Evolutionary conservation across 1,140 invertebrate genomes (phyloP), one percentile per base, ranked within the genome.

Genomic region (Parasteatoda tepidariorum): DNA sequence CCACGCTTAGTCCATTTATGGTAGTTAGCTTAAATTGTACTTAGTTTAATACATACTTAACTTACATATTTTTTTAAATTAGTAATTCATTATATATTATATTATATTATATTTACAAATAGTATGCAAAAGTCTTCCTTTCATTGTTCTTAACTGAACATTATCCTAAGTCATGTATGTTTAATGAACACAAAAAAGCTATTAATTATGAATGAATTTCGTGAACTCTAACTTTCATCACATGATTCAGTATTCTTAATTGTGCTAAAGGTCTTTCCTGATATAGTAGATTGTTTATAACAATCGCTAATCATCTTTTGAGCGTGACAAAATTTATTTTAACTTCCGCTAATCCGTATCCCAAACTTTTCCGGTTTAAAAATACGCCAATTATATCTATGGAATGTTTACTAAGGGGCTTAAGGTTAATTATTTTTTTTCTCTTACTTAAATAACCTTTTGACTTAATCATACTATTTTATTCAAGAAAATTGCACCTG

Each of bases 201-300:
- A 66, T 66, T 66, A 66, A 66, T 66, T 66, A 66, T 66, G 31
- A 2, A 31, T 6, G 62, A 66, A 33, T 66, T 33, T 33, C 15
- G 4, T 33, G 62, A 66, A 15, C 62, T 34, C 18, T 33, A 31
- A 33, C 62, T 34, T 31, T 15, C 28, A 24, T 33, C 9, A 66
- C 5, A 66, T 66, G 62, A 66, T 66, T 66, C 34, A 66, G 18
- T n/a, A 28, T 11, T 28, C 11, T 22, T 6, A 31, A 6, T 1
- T 48, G 22, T 33, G 6, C 3, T 33, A 31, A 31, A 66, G 18
- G 30, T 15, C 7, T 15, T 11, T 7, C 30, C 34, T 28, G 15
- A 66, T 22, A 66, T 33, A 18, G 30, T n/a, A n/a, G n/a, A n/a
- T n/a, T n/a, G n/a, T 66, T 31, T 31, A 33, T 22, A 33, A 66